Conservation (phyloP, 2,888 invertebrate species). For the Dyspetes luteomarginatus region DNA sequence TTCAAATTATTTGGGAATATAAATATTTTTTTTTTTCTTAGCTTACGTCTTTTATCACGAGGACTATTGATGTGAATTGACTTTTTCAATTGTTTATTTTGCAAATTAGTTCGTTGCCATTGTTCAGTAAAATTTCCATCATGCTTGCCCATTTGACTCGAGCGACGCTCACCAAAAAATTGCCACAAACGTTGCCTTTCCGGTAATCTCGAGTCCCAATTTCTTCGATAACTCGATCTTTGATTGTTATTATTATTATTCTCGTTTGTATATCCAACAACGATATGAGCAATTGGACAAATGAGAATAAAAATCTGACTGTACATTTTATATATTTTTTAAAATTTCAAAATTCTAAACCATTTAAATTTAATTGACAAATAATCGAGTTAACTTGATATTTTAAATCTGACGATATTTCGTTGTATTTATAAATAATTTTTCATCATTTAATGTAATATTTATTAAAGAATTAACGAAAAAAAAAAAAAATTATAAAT, state of each 20-base stretch:
- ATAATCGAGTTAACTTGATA: no score
- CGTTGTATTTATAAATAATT: no score
- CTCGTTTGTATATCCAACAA: conserved; percentile 13
- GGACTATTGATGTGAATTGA: conserved; percentile 13
- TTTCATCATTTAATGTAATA: no score
- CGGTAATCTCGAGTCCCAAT: conserved; percentile 34
- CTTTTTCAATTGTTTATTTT: conserved; percentile 23
- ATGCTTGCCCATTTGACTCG: not conserved
- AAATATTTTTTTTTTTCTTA: not conserved
- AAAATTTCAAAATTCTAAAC: not conserved
- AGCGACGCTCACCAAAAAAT: conserved; percentile 33
- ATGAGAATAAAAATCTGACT: conserved; percentile 22
- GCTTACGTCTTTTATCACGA: conserved; percentile 60
- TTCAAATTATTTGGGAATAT: no score
- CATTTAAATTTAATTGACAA: not conserved
- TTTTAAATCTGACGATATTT: no score
- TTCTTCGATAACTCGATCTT: conserved; percentile 36
- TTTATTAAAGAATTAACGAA: not conserved
- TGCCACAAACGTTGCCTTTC: conserved; percentile 26
- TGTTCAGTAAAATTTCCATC: conserved; percentile 21
- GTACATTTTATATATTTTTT: conserved; percentile 46
- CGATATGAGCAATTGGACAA: conserved; percentile 30
- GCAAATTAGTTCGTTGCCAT: conserved; percentile 13
- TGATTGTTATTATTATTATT: conserved; percentile 24
- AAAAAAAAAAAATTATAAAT: not conserved